Evolutionary conservation across 2,797 vertebrate species (phyloP), one percentile per base, ranked within the genome.

Genomic region (Coregonus suidteri): DNA sequence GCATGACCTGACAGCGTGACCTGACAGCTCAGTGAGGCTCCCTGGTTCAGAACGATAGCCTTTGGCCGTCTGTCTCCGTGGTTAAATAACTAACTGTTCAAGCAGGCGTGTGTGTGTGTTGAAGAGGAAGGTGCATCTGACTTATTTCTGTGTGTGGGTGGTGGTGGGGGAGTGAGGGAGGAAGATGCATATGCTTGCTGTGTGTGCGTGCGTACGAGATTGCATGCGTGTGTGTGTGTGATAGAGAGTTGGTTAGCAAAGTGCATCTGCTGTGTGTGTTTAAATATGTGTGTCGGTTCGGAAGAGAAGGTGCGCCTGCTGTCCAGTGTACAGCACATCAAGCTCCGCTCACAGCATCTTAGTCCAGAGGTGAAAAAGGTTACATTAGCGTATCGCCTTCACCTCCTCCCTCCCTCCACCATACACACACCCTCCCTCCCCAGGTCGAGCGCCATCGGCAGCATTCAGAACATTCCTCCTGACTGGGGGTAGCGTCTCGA

Each of bases 121-220:
- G n/a, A 59, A 20, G 18, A 59, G 18, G 6, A 59, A n/a, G 56
- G 18, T 59, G 18, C 18, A 9, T 59, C 56, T 59, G 53, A 15
- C 53, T 18, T 14, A 1, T 14, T 4, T 64, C 6, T 65, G 64
- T 66, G 13, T 65, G 62, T 64, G 52, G 37, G 37, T 59, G 16
- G n/a, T 59, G 18, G 4, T n/a, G n/a, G 56, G 5, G 56, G 56
- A 20, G 56, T 59, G 56, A 20, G 56, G 6, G 56, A 59, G 6
- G 41, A 20, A n/a, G n/a, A n/a, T 59, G 6, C 18, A 20, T 59
- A 18, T n/a, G 53, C 41, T 47, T 47, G 41, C 41, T 56, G 53
- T 54, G 53, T 73, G 71, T 62, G 72, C 52, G n/a, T 71, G 47
- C 25, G 70, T 71, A 41, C 47, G 69, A n/a, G 70, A 20, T 16